Base-by-base conservation (phyloP, 1,140 invertebrate species). In the Lithobius niger region DNA sequence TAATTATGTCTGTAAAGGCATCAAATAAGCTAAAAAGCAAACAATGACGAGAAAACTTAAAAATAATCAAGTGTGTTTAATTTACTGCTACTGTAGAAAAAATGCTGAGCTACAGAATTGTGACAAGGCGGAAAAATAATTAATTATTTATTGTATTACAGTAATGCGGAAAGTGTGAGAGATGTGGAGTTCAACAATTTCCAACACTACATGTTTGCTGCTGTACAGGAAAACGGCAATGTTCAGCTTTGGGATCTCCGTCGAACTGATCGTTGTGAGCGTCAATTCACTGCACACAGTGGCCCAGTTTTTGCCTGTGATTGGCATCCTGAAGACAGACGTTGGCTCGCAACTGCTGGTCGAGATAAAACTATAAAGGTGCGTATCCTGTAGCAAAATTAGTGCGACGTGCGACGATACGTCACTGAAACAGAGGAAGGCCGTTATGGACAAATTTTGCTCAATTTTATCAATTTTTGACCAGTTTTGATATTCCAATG, bases 221-320 rank as follows among this genome's bases (percentile, higher is more conserved):
- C 91, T 1, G 93, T 94, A 15, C 93, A 90, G 16, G 93, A 97
- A 66, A 97, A 93, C 72, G 93, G 94, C 1, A 89, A 82, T 60
- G 87, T 97, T 3, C 91, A 96, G 72, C 74, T 94, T 27, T 98
- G 93, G 93, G 93, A 97, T 71, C 76, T 92, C 55, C 71, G 86
- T 3, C 73, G 78, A 52, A 75, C 84, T 16, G 91, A 95, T 62
- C 78, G 82, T 58, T 86, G 80, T 65, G 81, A 87, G 65, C 80
- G 84, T 61, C 84, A 92, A 69, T 96, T 93, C 71, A 88, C 91
- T 1, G 92, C 91, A 1, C 93, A 97, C 68, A 89, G 82, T 65
- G 93, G 90, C 0, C 92, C 93, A 1, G 87, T 95, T 59, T 97
- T 97, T 74, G 84, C 89, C 18, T 89, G 92, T 65, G 91, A 97